Evolutionary conservation across 1,140 invertebrate genomes (phyloP).

Genomic region (Steinernema khuongi): DNA sequence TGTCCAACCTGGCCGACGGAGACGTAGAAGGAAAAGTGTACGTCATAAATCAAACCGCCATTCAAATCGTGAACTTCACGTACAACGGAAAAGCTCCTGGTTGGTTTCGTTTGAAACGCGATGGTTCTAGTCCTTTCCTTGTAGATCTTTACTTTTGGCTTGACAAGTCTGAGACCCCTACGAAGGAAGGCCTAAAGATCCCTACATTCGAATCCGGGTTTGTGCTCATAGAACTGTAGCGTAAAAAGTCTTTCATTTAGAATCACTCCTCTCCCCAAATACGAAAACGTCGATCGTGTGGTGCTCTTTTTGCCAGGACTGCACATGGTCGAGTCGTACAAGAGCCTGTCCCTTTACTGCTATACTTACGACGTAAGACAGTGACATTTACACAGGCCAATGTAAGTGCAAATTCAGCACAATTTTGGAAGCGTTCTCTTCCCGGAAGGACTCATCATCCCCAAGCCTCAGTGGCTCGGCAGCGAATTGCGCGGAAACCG

Average conservation of each 20-base stretch:
- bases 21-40: constrained; percentile 43
- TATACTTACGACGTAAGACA: constrained; percentile 35
- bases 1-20: constrained; percentile 31
- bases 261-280: constrained; percentile 45
- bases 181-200: constrained; percentile 52
- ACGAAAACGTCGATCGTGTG: constrained; percentile 43
- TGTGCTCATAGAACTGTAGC: neutral
- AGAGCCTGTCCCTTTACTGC: constrained; percentile 44
- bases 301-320: constrained; percentile 46
- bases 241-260: constrained; percentile 35
- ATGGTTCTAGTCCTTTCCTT: constrained; percentile 19
- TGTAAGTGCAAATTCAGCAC: constrained; percentile 21
- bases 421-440: constrained; percentile 37
- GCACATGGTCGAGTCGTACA: constrained; percentile 43
- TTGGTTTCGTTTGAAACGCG: constrained; percentile 20
- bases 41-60: constrained; percentile 46
- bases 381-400: neutral
- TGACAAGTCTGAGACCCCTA: constrained; percentile 46
- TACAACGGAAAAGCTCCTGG: constrained; percentile 41
- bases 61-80: constrained; percentile 46
- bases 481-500: constrained; percentile 43
- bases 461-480: constrained; percentile 43
- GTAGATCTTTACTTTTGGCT: constrained; percentile 58
- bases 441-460: constrained; percentile 33
- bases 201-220: constrained; percentile 57